Evolutionary conservation across 2,113 vertebrate genomes (phyloP).

Genomic region (Albula goreensis): DNA sequence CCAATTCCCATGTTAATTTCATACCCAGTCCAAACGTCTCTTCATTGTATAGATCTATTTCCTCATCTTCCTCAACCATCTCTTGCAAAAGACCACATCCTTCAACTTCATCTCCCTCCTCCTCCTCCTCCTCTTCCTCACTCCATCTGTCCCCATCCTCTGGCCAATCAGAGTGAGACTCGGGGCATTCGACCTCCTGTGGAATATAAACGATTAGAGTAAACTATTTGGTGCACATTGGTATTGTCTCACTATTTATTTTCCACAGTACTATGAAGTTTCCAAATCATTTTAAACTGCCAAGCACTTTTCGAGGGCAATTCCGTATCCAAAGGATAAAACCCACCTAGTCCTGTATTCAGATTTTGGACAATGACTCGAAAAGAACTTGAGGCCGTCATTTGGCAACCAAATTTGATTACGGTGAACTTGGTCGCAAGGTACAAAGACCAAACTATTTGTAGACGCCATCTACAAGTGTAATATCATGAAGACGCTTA

Average conservation of each 20-base stretch:
- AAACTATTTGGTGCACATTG: not conserved
- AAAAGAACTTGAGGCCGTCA: too few species aligned
- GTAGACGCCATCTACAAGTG: not conserved
- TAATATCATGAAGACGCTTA: not conserved
- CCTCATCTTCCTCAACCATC: constrained; percentile 83
- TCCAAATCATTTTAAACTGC: too few species aligned
- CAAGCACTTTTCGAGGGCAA: too few species aligned
- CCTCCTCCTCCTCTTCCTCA: constrained; percentile 54
- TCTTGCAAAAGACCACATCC: constrained; percentile 73
- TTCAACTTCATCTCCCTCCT: constrained; percentile 58
- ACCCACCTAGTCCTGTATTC: too few species aligned
- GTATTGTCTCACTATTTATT: too few species aligned
- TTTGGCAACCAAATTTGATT: not conserved
- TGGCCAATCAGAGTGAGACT: constrained; percentile 61
- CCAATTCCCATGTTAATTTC: not conserved
- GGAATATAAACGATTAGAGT: not conserved
- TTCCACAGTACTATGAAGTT: too few species aligned
- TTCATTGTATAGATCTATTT: constrained; percentile 80
- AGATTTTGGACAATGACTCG: too few species aligned
- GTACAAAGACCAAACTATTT: not conserved
- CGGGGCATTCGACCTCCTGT: constrained; percentile 37
- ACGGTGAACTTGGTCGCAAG: too few species aligned
- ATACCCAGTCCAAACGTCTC: constrained; percentile 83
- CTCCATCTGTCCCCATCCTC: constrained; percentile 74
- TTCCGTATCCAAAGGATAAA: too few species aligned